Evolutionary conservation across 2,797 vertebrate species (phyloP).

Genomic region (Apodemus agrarius): DNA sequence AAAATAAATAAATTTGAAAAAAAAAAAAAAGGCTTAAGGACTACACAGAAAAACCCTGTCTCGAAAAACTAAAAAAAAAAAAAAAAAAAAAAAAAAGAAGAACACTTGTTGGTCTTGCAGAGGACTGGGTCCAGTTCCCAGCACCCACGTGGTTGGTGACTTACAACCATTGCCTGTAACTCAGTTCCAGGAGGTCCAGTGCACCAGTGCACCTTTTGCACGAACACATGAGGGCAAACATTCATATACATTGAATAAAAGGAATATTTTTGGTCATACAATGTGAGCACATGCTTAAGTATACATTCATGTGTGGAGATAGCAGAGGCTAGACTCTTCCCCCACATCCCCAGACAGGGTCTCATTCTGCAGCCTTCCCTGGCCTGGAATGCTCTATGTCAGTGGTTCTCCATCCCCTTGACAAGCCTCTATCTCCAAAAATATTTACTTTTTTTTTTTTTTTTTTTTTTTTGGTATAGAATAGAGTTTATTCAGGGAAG

Average conservation of each 20-base stretch:
- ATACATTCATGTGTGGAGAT: neutral
- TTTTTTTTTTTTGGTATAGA: neutral
- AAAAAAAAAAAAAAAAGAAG: too few relatives aligned
- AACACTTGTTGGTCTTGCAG: neutral
- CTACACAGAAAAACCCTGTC: too few relatives aligned
- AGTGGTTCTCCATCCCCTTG: neutral
- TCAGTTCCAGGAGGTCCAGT: neutral
- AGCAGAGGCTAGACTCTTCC: neutral
- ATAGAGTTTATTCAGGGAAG: too few relatives aligned
- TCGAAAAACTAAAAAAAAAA: too few relatives aligned
- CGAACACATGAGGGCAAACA: neutral
- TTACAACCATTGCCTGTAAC: neutral
- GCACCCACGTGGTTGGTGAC: neutral
- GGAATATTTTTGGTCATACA: neutral
- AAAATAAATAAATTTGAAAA: too few relatives aligned
- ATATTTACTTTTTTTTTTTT: neutral
- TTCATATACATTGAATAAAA: neutral
- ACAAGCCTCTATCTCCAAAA: neutral
- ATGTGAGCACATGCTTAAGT: neutral
- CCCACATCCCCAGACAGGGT: neutral
- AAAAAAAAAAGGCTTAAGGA: too few relatives aligned
- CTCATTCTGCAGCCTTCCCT: too few relatives aligned
- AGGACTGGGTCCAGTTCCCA: neutral
- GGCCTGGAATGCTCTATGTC: neutral
- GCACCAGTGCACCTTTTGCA: neutral